Percentiles rank a stretch among this genome's conserved stretches.
Evolutionary conservation across 2,113 vertebrate species (phyloP).

Genomic region (Seriola rivoliana): DNA sequence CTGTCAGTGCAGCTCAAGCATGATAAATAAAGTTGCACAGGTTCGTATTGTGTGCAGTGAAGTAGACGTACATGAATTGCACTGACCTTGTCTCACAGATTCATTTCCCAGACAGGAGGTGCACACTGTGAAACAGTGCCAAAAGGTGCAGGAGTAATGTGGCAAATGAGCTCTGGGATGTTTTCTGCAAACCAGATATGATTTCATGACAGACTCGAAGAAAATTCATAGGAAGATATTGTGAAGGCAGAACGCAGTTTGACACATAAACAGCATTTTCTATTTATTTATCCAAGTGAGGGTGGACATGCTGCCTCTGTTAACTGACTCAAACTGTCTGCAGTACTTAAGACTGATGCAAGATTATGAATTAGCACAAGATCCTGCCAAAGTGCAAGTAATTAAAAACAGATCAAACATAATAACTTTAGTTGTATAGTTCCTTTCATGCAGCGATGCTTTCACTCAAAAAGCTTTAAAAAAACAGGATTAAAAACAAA

Average conservation of each 20-base stretch:
- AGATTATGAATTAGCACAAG: background rate
- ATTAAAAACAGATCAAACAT: background rate
- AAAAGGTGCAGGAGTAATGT: background rate
- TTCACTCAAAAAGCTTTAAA: background rate
- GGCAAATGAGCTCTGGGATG: conserved; percentile 23
- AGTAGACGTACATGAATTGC: conserved; percentile 44
- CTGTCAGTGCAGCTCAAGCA: conserved; percentile 50
- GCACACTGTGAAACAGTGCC: conserved; percentile 6
- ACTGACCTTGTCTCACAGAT: conserved; percentile 47
- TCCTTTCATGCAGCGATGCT: background rate
- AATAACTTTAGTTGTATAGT: background rate
- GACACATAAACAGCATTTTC: background rate
- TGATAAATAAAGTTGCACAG: conserved; percentile 63
- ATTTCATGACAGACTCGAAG: background rate
- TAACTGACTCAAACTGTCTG: background rate
- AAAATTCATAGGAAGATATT: background rate
- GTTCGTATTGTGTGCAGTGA: conserved; percentile 38
- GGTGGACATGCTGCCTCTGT: background rate
- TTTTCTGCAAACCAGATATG: conserved; percentile 19
- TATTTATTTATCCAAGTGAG: background rate
- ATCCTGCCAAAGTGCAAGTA: background rate
- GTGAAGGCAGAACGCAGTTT: background rate
- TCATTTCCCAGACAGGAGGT: conserved; percentile 27
- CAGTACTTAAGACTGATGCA: background rate
- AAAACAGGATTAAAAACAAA: background rate